Evolutionary conservation across 2,113 vertebrate genomes (phyloP).

Genomic region (Dasyurus viverrinus): DNA sequence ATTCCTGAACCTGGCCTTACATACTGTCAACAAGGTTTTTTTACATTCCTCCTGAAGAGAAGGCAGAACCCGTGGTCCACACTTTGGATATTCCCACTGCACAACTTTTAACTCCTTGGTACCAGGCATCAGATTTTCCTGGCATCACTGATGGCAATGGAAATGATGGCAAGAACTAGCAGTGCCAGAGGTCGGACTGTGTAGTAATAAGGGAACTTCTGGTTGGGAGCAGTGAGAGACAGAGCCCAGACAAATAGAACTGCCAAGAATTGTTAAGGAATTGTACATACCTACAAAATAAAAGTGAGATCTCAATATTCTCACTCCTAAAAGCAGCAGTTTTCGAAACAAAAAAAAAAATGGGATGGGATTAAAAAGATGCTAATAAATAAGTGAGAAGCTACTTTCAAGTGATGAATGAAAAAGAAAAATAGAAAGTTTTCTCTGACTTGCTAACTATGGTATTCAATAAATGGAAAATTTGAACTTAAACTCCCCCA

Average conservation of each 20-base stretch:
- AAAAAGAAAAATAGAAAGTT: background rate
- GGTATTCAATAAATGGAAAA: background rate
- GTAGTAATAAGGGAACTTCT: slow-evolving; percentile 10
- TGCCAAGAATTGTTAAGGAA: slow-evolving; percentile 1
- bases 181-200: background rate
- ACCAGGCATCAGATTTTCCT: background rate
- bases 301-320: background rate
- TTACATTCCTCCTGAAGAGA: background rate
- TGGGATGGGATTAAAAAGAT: background rate
- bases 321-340: background rate
- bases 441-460: background rate
- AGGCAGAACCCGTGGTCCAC: background rate
- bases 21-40: background rate
- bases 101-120: slow-evolving; percentile 28
- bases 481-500: background rate
- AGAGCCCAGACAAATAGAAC: background rate
- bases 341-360: slow-evolving; percentile 31
- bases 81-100: background rate
- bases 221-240: background rate
- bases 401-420: background rate
- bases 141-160: background rate
- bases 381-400: background rate
- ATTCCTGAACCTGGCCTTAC: background rate
- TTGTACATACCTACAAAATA: background rate
- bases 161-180: slow-evolving; percentile 22